Conservation (phyloP, 64 coral and sea anemone genomes). For the Montipora cactus region DNA sequence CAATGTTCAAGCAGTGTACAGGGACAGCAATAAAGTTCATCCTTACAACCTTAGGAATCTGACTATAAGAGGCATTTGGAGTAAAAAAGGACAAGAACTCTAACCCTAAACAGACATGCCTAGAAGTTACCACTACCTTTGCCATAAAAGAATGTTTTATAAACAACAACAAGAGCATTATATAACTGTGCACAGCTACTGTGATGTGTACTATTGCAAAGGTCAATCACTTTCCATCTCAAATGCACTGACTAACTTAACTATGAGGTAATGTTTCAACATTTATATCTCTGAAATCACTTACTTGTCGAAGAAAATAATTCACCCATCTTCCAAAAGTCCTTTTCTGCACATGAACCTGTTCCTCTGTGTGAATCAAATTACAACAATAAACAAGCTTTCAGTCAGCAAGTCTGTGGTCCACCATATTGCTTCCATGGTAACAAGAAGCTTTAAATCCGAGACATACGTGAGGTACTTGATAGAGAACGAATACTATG, state of each 20-base stretch:
- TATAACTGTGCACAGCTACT: not conserved
- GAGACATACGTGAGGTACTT: not conserved
- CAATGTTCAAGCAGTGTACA: no score
- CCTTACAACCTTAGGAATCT: no score
- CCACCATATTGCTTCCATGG: conserved; percentile 33
- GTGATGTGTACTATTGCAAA: not conserved
- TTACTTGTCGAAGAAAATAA: conserved; percentile 75
- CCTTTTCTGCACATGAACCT: conserved; percentile 82
- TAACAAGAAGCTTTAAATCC: not conserved
- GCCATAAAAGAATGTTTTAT: not conserved
- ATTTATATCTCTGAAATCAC: not conserved
- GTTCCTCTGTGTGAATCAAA: conserved; percentile 66
- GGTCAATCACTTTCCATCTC: not conserved
- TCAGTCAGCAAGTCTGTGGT: not conserved
- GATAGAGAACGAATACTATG: not conserved
- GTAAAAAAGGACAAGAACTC: no score
- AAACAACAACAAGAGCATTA: not conserved
- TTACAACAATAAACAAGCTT: not conserved
- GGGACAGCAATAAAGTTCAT: no score
- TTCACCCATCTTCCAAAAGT: conserved; percentile 95
- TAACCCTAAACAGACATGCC: no score
- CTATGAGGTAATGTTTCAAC: not conserved
- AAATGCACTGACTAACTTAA: not conserved
- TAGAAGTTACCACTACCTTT: not conserved
- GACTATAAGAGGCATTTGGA: no score